Percentiles rank a stretch among this genome's conserved stretches.
Evolutionary conservation across 1,140 invertebrate species (phyloP).

Genomic region (Meloidogyne floridensis): DNA sequence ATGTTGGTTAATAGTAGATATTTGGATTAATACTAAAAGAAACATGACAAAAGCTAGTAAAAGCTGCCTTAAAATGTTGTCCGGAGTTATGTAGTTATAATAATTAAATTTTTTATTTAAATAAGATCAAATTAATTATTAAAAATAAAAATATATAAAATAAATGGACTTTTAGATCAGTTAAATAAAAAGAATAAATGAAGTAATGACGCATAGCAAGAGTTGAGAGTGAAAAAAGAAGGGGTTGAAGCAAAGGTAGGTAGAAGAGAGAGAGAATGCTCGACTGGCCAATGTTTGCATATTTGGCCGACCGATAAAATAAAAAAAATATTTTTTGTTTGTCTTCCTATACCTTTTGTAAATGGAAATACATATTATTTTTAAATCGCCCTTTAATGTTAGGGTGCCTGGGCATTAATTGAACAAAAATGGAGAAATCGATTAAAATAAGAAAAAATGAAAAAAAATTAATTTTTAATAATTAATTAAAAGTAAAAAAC

Average conservation of each 20-base stretch:
- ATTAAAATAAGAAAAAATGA: too few species aligned
- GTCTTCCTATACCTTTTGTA: background rate
- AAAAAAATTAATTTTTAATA: too few species aligned
- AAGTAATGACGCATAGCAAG: background rate
- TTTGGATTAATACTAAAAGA: too few species aligned
- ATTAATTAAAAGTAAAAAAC: too few species aligned
- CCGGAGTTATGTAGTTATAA: too few species aligned
- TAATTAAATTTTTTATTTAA: too few species aligned
- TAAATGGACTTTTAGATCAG: background rate
- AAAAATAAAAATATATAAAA: background rate
- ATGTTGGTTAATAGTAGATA: too few species aligned
- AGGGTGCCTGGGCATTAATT: background rate
- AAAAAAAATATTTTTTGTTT: background rate
- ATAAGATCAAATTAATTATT: too few species aligned
- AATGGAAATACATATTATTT: background rate
- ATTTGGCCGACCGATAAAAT: constrained; percentile 7
- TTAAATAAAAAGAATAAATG: background rate
- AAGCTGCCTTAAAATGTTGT: too few species aligned
- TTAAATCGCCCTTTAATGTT: background rate
- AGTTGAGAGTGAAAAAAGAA: background rate
- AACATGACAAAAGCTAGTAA: too few species aligned
- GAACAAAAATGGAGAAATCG: background rate
- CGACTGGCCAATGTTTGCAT: constrained; percentile 2
- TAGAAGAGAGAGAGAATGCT: background rate
- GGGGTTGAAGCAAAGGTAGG: background rate